Conservation (phyloP, 2,888 invertebrate genomes). For the Sabatieria punctata region DNA sequence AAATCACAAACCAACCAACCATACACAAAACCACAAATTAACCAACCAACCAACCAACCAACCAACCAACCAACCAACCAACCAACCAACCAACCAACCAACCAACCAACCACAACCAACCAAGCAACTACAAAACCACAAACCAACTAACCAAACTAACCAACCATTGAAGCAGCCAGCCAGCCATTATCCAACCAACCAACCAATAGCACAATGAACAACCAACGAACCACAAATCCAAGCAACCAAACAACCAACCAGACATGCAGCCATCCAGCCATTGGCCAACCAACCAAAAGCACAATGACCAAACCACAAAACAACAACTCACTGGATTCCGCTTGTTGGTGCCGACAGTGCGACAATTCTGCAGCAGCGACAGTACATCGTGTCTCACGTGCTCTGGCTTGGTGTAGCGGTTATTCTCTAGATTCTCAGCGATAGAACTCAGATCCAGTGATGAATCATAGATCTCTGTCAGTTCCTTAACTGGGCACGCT, state of each 20-base stretch:
- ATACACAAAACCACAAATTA: background rate
- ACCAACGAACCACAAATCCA: no score
- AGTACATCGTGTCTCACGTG: background rate
- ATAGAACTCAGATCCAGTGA: background rate
- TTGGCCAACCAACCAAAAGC: no score
- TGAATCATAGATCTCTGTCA: slow-evolving; percentile 2
- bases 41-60: no score
- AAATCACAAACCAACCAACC: background rate
- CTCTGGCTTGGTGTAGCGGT: background rate
- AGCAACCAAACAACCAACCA: no score
- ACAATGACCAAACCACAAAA: background rate
- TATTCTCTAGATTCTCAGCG: background rate
- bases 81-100: no score
- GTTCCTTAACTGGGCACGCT: background rate
- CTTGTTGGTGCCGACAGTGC: slow-evolving; percentile 1
- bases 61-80: no score
- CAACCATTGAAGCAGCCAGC: no score
- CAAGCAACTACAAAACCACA: background rate
- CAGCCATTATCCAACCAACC: no score
- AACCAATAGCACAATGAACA: background rate
- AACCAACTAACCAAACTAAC: background rate
- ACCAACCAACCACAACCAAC: background rate
- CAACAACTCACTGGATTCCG: background rate
- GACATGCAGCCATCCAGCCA: no score
- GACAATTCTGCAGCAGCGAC: background rate